Evolutionary conservation across 1,140 invertebrate species (phyloP).

Genomic region (Phortica variegata): DNA sequence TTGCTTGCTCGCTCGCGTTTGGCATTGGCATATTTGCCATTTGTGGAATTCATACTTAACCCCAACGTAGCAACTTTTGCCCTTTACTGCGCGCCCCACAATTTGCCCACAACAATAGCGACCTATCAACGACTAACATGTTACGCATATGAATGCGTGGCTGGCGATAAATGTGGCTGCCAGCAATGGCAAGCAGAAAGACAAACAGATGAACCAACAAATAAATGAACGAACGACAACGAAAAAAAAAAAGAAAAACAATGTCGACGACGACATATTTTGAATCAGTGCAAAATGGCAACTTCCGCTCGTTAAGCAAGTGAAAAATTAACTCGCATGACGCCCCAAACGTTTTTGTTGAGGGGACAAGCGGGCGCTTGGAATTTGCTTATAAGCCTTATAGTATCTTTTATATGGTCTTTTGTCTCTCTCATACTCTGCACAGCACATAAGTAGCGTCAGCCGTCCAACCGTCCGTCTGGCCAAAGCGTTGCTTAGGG

Average conservation of each 20-base stretch:
- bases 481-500: conserved; percentile 26
- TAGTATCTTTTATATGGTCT: too few species aligned
- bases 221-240: background rate
- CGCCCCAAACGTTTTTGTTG: conserved; percentile 16
- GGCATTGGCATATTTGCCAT: too few species aligned
- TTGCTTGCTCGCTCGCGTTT: too few species aligned
- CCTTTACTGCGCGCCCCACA: too few species aligned
- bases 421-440: too few species aligned
- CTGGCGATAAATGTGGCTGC: conserved; percentile 1
- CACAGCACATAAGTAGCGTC: too few species aligned
- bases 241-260: conserved; percentile 21
- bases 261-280: conserved; percentile 41
- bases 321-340: conserved; percentile 52
- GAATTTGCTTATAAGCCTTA: background rate
- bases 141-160: conserved; percentile 41
- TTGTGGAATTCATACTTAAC: too few species aligned
- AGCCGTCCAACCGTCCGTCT: too few species aligned
- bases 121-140: too few species aligned
- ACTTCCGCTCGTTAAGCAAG: conserved; percentile 55
- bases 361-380: background rate
- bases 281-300: conserved; percentile 55
- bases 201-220: background rate
- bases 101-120: too few species aligned
- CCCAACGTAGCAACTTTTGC: too few species aligned
- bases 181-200: conserved; percentile 31